Evolutionary conservation across 2,888 invertebrate genomes (phyloP).

Genomic region (Brassicogethes aeneus): DNA sequence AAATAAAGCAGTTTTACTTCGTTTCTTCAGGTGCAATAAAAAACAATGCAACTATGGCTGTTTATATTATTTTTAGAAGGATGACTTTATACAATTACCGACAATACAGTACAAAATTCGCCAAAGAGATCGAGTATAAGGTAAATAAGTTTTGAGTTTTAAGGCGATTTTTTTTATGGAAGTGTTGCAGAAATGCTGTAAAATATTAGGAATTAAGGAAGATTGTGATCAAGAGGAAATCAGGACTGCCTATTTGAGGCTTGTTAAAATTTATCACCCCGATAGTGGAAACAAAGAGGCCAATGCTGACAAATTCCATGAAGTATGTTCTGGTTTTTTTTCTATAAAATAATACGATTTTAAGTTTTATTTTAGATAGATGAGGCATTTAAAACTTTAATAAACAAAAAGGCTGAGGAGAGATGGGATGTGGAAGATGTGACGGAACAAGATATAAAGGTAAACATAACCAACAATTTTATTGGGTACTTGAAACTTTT

Average conservation of each 20-base stretch:
- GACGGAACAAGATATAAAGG: slow-evolving; percentile 56
- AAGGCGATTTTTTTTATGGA: slow-evolving; percentile 12
- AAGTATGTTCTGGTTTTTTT: slow-evolving; percentile 37
- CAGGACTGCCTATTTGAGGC: slow-evolving; percentile 59
- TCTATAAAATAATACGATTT: slow-evolving; percentile 4
- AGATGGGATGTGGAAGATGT: slow-evolving; percentile 45
- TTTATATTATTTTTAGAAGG: neutral
- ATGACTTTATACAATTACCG: neutral
- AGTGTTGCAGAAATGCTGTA: slow-evolving; percentile 62
- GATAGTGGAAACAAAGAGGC: slow-evolving; percentile 68
- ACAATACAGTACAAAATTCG: slow-evolving; percentile 4
- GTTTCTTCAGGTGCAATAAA: too few relatives aligned
- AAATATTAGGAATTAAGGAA: slow-evolving; percentile 54
- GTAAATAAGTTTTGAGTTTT: slow-evolving; percentile 4
- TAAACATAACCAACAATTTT: slow-evolving; percentile 24
- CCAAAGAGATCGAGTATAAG: slow-evolving; percentile 10
- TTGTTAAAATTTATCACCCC: slow-evolving; percentile 78
- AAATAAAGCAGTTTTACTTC: too few relatives aligned
- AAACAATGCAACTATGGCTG: neutral
- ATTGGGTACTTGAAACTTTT: neutral
- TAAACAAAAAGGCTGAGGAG: slow-evolving; percentile 57
- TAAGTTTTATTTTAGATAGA: slow-evolving; percentile 45
- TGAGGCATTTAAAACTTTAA: slow-evolving; percentile 62
- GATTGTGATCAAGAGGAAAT: slow-evolving; percentile 65
- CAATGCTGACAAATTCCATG: slow-evolving; percentile 63